Evolutionary conservation across 2,113 vertebrate species (phyloP), one percentile per base, ranked within the genome.

Genomic region (Nematolebias whitei): DNA sequence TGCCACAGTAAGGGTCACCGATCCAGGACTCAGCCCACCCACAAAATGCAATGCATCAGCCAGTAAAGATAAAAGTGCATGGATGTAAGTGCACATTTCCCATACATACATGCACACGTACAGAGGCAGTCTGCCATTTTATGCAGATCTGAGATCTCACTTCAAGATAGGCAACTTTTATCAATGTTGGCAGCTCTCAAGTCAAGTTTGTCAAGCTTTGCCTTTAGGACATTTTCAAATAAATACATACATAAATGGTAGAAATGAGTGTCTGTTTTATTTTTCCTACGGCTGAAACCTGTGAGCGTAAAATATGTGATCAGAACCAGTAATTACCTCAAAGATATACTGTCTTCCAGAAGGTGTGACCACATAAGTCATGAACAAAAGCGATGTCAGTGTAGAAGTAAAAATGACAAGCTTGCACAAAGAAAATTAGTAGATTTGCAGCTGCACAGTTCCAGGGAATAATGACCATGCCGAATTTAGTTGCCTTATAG

Each of bases 201-300:
- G 40, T 50, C 14, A 13, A 11, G 39, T 61, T 52, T 74, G 48
- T 68, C 62, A 65, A 59, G 56, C 59, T 70, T 61, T 67, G 47
- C 70, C 83, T 71, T 8, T 19, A 68, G 74, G 76, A 66, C 63
- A 64, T 76, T 50, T 56, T 88, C 77, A 84, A 87, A 83, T 52
- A 68, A 76, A 74, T 55, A 41, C 26, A 71, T 24, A 64, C 10
- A 41, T 18, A 15, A 4, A 16, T 63, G 57, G 39, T 43, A 29
- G 26, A 29, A 71, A 79, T 45, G 53, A 48, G 20, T 5, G n/a
- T 55, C 48, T 76, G 22, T 63, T 22, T 20, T 23, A 12, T 43
- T 60, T 63, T 22, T n/a, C 29, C 18, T 43, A 56, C 8, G 22
- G 14, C 20, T 56, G 48, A 57, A 55, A 62, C 23, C 43, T 20